phyloP scores from a whole-genome alignment of 2,888 invertebrate genomes.

The Nomada fabriciana region DNA sequence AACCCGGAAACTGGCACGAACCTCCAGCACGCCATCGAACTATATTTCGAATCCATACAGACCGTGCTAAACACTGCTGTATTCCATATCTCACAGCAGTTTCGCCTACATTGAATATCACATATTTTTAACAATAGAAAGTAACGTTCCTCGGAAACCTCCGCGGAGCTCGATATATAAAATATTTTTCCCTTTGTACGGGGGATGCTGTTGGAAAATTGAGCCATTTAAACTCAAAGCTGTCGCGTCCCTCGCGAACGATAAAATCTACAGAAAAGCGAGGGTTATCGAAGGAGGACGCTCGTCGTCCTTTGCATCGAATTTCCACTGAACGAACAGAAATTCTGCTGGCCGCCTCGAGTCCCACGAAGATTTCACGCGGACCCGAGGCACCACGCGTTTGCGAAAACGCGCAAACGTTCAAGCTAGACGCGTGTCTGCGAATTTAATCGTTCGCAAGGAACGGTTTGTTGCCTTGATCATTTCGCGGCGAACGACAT shows the following conservation, averaged over 20 bases:
- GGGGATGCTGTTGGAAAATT: not conserved
- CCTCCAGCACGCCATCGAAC: constrained; percentile 4
- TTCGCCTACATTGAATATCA: not conserved
- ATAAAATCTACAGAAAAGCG: not conserved
- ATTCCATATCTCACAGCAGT: no score
- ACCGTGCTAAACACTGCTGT: no score
- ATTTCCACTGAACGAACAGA: not conserved
- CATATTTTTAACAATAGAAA: not conserved
- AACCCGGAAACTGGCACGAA: constrained; percentile 43
- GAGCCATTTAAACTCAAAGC: not conserved
- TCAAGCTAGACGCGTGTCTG: not conserved
- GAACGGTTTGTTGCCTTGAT: not conserved
- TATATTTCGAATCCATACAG: constrained; percentile 5
- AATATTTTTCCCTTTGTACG: not conserved
- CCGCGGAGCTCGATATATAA: not conserved
- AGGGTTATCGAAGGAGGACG: constrained; percentile 9
- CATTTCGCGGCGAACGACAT: constrained; percentile 3
- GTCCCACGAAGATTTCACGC: constrained; percentile 29
- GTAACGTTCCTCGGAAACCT: not conserved
- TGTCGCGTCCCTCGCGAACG: not conserved
- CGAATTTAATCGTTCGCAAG: constrained; percentile 6
- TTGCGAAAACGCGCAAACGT: constrained; percentile 19
- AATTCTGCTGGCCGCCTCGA: not conserved
- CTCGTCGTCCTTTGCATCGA: not conserved
- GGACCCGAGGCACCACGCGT: not conserved